These are phyloP conservation scores for Rosalia funebris DNA, from an alignment of 2,888 invertebrate species.

Conservation along the genomic window DNA sequence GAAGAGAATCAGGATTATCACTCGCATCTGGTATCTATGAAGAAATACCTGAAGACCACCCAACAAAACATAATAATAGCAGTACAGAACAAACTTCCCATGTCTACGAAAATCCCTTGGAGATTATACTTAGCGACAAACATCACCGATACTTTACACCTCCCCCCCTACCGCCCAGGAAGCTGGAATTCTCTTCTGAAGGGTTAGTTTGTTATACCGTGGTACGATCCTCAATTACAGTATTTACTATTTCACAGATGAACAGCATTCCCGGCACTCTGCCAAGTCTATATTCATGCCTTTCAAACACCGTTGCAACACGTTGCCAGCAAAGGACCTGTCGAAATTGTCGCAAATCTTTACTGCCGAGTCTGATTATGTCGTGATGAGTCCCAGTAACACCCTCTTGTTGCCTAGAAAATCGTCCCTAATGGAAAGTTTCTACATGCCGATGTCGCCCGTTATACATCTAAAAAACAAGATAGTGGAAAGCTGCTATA, in stretches of 20 bases:
- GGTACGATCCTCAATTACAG: no score
- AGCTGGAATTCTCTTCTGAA: conserved; percentile 46
- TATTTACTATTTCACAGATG: no score
- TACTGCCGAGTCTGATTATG: conserved; percentile 57
- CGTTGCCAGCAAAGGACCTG: conserved; percentile 59
- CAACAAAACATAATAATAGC: conserved; percentile 13
- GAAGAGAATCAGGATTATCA: conserved; percentile 70
- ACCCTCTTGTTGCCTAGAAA: conserved; percentile 44
- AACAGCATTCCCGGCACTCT: not conserved
- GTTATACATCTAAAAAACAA: conserved; percentile 52
- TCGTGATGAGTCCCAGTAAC: conserved; percentile 59
- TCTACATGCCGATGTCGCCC: conserved; percentile 60
- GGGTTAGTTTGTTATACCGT: conserved; percentile 46
- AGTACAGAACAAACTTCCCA: conserved; percentile 45
- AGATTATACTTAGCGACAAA: conserved; percentile 56
- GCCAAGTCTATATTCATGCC: not conserved
- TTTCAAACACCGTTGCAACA: conserved; percentile 56
- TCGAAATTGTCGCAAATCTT: conserved; percentile 59
- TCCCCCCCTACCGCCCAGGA: conserved; percentile 67
- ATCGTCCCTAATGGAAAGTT: conserved; percentile 46
- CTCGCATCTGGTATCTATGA: conserved; percentile 74
- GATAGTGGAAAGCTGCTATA: conserved; percentile 53
- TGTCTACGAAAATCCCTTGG: conserved; percentile 63
- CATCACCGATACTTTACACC: conserved; percentile 46
- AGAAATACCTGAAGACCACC: conserved; percentile 69